phyloP scores from a whole-genome alignment of 2,113 vertebrate species.

The Columba livia region DNA sequence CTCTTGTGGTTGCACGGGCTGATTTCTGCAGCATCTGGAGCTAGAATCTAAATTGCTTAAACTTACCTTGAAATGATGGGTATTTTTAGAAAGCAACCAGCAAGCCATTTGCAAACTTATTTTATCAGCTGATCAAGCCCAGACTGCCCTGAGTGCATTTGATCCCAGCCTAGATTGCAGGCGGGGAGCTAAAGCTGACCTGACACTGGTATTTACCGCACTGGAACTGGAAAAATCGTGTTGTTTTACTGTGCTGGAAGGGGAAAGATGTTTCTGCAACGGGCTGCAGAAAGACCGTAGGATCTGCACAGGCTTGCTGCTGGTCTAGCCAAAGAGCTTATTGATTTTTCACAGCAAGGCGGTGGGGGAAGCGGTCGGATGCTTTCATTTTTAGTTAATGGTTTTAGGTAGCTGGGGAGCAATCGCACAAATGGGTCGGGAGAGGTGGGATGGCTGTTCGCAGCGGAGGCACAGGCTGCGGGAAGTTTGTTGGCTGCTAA shows the following conservation, averaged over 20 bases:
- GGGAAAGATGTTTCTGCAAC: neutral
- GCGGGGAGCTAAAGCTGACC: rapidly evolving
- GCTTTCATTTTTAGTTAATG: neutral
- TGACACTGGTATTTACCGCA: rapidly evolving
- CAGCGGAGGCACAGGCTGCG: neutral
- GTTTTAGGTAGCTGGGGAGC: neutral
- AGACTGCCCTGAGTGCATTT: neutral
- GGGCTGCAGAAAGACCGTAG: neutral
- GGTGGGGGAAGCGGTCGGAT: neutral
- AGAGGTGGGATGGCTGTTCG: neutral
- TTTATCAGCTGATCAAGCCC: neutral
- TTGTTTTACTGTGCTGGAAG: neutral
- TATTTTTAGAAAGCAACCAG: neutral
- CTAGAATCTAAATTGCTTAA: neutral
- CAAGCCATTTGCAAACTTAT: neutral
- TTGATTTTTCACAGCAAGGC: neutral
- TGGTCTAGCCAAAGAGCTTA: neutral
- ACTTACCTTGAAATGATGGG: too few species aligned
- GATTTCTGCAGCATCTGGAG: too few species aligned
- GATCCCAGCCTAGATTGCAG: neutral
- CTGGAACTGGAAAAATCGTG: neutral
- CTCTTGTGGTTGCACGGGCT: neutral
- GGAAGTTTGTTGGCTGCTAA: neutral
- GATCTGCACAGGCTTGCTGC: neutral
- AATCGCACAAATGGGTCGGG: rapidly evolving